Evolutionary conservation across 2,113 vertebrate genomes (phyloP).

Genomic region (Notarius quadriscutis): DNA sequence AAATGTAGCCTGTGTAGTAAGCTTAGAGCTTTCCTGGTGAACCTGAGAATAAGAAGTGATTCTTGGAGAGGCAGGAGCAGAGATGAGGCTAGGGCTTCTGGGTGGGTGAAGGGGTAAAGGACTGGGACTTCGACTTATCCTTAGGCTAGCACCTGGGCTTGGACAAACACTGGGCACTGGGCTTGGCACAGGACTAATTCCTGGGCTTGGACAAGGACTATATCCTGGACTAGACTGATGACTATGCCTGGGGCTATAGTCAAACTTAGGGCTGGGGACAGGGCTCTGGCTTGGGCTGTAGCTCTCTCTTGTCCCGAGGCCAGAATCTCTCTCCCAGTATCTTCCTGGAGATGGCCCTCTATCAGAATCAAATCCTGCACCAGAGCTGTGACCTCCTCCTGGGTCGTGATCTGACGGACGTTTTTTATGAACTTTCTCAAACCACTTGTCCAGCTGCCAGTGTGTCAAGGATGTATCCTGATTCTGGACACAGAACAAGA

Average conservation of each 20-base stretch:
- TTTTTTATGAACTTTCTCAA: constrained; percentile 87
- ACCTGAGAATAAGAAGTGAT: constrained; percentile 47
- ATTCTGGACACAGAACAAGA: constrained; percentile 62
- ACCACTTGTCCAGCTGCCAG: constrained; percentile 97
- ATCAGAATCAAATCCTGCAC: constrained; percentile 59
- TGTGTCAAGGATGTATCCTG: constrained; percentile 82
- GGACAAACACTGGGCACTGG: constrained; percentile 67
- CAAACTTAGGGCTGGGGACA: constrained; percentile 71
- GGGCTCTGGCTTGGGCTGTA: constrained; percentile 68
- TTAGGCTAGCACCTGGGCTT: constrained; percentile 65
- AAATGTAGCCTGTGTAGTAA: constrained; percentile 41
- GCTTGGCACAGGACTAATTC: constrained; percentile 56
- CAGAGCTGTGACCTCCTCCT: constrained; percentile 47
- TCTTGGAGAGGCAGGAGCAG: constrained; percentile 42
- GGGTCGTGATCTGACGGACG: constrained; percentile 72
- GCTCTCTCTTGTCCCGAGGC: constrained; percentile 65
- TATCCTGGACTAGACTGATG: constrained; percentile 72
- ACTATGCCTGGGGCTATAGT: constrained; percentile 74
- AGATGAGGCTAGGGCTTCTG: constrained; percentile 62
- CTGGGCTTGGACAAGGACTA: constrained; percentile 72
- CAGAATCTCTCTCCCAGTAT: constrained; percentile 64
- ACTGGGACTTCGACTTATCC: constrained; percentile 61
- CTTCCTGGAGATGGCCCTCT: constrained; percentile 69
- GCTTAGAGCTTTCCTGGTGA: constrained; percentile 50
- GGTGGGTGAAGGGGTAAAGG: constrained; percentile 61